Evolutionary conservation across 2,113 vertebrate species (phyloP).

Genomic region (Montifringilla adamsi): DNA sequence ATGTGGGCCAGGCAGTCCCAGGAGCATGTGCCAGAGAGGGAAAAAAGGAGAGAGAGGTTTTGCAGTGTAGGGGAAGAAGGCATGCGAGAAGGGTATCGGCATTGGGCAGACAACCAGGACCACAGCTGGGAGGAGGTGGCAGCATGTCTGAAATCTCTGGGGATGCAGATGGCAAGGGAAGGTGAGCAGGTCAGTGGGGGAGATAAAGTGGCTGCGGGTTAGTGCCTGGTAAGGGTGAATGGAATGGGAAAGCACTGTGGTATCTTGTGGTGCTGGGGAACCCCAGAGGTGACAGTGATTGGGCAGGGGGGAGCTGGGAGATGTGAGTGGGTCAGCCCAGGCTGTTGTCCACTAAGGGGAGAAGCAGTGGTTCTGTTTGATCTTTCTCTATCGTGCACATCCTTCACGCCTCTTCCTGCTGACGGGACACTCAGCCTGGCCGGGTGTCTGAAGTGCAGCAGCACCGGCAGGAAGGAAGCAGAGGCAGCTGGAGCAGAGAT

Average conservation of each 20-base stretch:
- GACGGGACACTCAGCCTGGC: background rate
- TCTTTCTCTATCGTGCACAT: background rate
- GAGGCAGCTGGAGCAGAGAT: slow-evolving; percentile 47
- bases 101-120: background rate
- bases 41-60: background rate
- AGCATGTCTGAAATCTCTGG: background rate
- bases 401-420: slow-evolving; percentile 43
- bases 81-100: background rate
- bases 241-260: background rate
- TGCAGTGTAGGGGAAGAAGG: background rate
- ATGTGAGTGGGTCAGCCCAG: fast-evolving
- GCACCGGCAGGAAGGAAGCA: slow-evolving; percentile 31
- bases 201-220: background rate
- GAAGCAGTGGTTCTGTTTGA: background rate
- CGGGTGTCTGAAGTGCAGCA: background rate
- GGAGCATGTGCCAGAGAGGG: background rate
- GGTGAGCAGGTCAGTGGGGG: background rate
- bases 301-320: background rate
- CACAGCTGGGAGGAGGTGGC: background rate
- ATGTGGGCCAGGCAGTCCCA: background rate
- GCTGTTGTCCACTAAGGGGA: background rate
- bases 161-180: background rate
- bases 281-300: background rate
- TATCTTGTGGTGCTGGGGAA: background rate
- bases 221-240: background rate